Conservation (phyloP, 2,113 vertebrate species). For the Aleadryas rufinucha region DNA sequence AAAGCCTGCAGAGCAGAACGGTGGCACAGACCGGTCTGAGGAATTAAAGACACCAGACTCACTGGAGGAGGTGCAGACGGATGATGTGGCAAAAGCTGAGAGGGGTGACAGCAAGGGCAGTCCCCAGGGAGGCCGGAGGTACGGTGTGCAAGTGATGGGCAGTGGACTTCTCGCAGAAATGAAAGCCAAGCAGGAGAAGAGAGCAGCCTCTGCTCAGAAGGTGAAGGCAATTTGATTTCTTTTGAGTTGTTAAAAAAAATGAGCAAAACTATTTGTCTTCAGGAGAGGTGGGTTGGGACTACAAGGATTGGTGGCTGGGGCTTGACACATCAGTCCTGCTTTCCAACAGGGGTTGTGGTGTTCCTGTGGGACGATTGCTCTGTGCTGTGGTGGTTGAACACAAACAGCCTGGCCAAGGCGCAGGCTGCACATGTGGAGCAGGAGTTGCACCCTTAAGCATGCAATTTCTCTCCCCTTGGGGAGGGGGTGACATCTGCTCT, state of each 20-base stretch:
- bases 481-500: not conserved
- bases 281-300: not conserved
- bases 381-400: not conserved
- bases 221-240: constrained; percentile 65
- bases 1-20: constrained; percentile 53
- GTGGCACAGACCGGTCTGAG: constrained; percentile 79
- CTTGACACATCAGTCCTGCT: not conserved
- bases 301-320: not conserved
- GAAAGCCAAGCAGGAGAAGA: constrained; percentile 95
- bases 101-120: constrained; percentile 78
- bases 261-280: not conserved
- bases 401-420: not conserved
- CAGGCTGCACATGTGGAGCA: not conserved
- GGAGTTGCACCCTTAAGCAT: not conserved
- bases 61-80: constrained; percentile 77
- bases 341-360: not conserved
- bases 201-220: constrained; percentile 83
- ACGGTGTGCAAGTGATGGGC: constrained; percentile 92
- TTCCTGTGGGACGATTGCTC: not conserved
- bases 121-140: constrained; percentile 85
- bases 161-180: constrained; percentile 92
- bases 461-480: not conserved
- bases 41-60: constrained; percentile 88
- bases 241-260: not conserved
- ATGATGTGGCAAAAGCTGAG: constrained; percentile 66